Percentiles rank a stretch among this genome's conserved stretches.
phyloP scores from a whole-genome alignment of 2,888 invertebrate genomes.

The Deilephila elpenor region DNA sequence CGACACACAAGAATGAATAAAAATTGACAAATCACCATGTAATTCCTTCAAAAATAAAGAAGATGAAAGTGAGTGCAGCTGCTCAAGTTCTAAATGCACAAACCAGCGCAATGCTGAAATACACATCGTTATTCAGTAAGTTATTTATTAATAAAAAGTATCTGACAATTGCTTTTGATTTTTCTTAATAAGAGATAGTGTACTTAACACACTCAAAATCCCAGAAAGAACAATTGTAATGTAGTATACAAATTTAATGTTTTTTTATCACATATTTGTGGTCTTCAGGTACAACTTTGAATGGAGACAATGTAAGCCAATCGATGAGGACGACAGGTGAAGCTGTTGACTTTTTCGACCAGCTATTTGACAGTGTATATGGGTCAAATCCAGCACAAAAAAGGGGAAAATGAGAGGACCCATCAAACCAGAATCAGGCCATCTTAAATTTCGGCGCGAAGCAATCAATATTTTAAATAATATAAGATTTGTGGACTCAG shows the following conservation, averaged over 20 bases:
- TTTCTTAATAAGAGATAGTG: background rate
- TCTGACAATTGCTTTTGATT: background rate
- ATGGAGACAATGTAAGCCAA: background rate
- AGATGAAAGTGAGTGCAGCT: no score
- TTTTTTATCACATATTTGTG: no score
- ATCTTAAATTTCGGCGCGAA: slow-evolving; percentile 35
- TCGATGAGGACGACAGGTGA: background rate
- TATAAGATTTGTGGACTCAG: slow-evolving; percentile 32
- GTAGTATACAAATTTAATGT: no score
- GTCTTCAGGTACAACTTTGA: background rate
- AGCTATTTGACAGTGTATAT: slow-evolving; percentile 26
- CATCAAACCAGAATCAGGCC: slow-evolving; percentile 27
- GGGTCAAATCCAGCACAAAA: background rate
- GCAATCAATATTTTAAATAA: slow-evolving; percentile 34
- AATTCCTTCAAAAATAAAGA: no score
- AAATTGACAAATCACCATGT: background rate
- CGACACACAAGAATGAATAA: slow-evolving; percentile 8
- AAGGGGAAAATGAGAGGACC: slow-evolving; percentile 27
- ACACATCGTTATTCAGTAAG: slow-evolving; percentile 11
- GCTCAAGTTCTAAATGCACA: background rate
- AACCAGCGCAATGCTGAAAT: slow-evolving; percentile 1
- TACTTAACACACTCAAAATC: background rate
- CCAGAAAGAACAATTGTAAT: no score
- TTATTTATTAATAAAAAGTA: background rate
- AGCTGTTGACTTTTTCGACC: slow-evolving; percentile 9